Percentiles rank a stretch among this genome's conserved stretches.
Evolutionary conservation across 2,888 invertebrate genomes (phyloP).

Genomic region (Drosophila neoperkinsi): DNA sequence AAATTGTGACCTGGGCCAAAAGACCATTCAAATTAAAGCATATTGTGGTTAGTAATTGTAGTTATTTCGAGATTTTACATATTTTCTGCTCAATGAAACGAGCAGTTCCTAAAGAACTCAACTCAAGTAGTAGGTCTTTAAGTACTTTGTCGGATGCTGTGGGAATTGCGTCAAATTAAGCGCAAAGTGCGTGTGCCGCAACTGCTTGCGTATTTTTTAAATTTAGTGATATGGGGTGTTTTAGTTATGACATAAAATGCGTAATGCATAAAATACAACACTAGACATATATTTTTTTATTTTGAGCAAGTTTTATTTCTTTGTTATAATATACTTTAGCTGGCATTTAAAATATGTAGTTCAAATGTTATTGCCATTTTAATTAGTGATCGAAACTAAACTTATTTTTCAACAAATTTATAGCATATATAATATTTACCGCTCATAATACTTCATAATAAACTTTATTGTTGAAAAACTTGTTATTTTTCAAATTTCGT

Average conservation of each 20-base stretch:
- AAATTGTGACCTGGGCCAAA: background rate
- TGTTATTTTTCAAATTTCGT: background rate
- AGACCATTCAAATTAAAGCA: conserved; percentile 7
- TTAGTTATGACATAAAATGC: background rate
- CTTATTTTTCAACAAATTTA: background rate
- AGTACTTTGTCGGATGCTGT: conserved; percentile 20
- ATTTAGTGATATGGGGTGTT: background rate
- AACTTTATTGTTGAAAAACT: background rate
- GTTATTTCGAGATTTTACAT: conserved; percentile 11
- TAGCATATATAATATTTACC: background rate
- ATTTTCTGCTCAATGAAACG: conserved; percentile 8
- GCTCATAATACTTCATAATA: background rate
- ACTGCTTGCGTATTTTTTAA: conserved; percentile 5
- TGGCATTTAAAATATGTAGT: rapidly evolving
- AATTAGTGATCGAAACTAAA: too few species aligned
- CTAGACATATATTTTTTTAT: background rate
- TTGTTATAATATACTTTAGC: background rate
- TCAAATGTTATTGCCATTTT: background rate
- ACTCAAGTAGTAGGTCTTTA: conserved; percentile 15
- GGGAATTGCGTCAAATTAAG: conserved; percentile 75
- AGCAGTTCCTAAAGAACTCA: conserved; percentile 15
- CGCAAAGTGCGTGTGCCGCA: conserved; percentile 64
- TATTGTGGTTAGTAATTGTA: conserved; percentile 28
- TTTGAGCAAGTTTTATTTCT: background rate
- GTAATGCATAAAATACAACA: background rate